A percentile compares a stretch with the other conserved stretches of the same genome.
Conservation (phyloP, 2,888 invertebrate species). For the Drosophila prolongata region DNA sequence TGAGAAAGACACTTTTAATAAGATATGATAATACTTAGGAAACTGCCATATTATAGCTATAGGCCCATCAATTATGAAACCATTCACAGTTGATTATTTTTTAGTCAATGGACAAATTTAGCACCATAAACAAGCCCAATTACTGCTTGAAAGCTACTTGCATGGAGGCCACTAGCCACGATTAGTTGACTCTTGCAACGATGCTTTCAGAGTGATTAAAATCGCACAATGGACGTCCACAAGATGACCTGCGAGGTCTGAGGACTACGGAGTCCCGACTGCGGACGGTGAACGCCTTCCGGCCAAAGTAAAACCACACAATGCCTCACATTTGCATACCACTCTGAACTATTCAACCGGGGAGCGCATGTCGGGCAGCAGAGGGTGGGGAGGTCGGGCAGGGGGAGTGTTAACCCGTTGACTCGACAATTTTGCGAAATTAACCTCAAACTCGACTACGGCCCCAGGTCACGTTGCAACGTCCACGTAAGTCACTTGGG, state of each 20-base stretch:
- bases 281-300: constrained; percentile 55
- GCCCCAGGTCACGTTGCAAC: constrained; percentile 81
- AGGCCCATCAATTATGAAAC: neutral
- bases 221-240: constrained; percentile 65
- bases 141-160: constrained; percentile 58
- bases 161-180: constrained; percentile 53
- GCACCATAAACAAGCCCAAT: constrained; percentile 20
- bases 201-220: constrained; percentile 79
- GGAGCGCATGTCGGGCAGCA: constrained; percentile 1
- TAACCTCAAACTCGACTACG: constrained; percentile 77
- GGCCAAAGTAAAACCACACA: constrained; percentile 77
- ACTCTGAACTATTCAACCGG: constrained; percentile 65
- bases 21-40: neutral
- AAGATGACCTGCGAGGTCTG: constrained; percentile 65
- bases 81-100: too few relatives aligned
- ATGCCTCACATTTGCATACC: constrained; percentile 78
- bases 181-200: constrained; percentile 71
- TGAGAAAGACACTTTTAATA: neutral
- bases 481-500: constrained; percentile 69
- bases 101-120: neutral
- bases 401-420: constrained; percentile 62
- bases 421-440: constrained; percentile 81
- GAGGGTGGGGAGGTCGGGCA: neutral
- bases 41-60: neutral
- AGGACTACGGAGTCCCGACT: constrained; percentile 3